Evolutionary conservation across 2,797 vertebrate genomes (phyloP), one percentile per base, ranked within the genome.

Genomic region (Acipenser transmontanus): DNA sequence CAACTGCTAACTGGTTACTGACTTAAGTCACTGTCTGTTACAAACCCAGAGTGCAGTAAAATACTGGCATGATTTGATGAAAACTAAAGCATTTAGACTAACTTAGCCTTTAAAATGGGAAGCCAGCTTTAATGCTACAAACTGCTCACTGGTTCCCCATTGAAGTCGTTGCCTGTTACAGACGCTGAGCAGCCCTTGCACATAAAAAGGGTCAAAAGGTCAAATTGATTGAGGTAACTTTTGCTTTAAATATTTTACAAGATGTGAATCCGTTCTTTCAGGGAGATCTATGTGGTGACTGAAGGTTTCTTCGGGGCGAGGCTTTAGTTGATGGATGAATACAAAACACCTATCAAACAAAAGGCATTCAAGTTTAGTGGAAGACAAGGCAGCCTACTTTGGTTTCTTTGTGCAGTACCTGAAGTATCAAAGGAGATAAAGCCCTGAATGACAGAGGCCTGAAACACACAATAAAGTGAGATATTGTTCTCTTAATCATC

Each of bases 301-400:
- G 92, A 94, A 91, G 89, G 89, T 89, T 94, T 95, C 93, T 94
- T 94, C 93, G 85, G 92, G 87, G 89, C 89, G 88, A 92, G 89
- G 91, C 91, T 81, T 89, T 88, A 81, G 93, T 87, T 98, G 94
- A 98, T 84, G 91, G 95, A 93, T 78, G 88, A 91, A 93, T 91
- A 95, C 92, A 95, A 95, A 95, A 94, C 89, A 80, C 87, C 86
- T 91, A 79, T 88, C 77, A 84, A 89, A 91, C 89, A 93, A 93
- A 91, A 90, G 90, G 82, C 84, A 90, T 91, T 90, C 87, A 91
- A 91, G 88, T 91, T 91, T 90, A 89, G 78, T 74, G 70, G 91
- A 95, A 95, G 93, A 92, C 92, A 93, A 86, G 87, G 90, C 92
- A 87, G 89, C 82, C 93, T 92, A 91, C 94, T 97, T 96, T 92